Base-by-base conservation (phyloP, 1,140 invertebrate species). In the Drosophila nigrodunni region DNA sequence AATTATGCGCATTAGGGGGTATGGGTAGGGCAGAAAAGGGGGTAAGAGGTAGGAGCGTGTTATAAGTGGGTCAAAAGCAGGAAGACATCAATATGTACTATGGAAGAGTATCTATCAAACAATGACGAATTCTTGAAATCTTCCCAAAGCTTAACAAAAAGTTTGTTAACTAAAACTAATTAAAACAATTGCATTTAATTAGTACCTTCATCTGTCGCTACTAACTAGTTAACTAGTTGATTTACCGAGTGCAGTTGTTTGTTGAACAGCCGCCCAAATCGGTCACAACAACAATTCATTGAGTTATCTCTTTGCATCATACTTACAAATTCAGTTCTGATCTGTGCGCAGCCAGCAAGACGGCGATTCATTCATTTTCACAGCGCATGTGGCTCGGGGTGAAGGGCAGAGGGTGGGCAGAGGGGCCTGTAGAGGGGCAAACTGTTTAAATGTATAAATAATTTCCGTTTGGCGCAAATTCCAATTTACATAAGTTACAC, bases 391-490 rank as follows among this genome's bases (percentile, higher is more conserved):
- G 50, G 34, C 50, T 54, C 15, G 7, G 4, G 39, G 13, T 8
- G 52, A 2, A 18, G 1, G 1, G 10, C n/a, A 15, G 1, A n/a
- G 9, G 13, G 9, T 7, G 49, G 25, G 9, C 30, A 21, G 37
- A 10, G 46, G 13, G 30, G 13, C 18, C 1, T 21, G 18, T 2
- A 2, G 15, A 3, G 47, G 34, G 6, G 35, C 47, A 80, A 58
- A 69, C 65, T 44, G 70, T 83, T 73, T 78, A 74, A 87, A 82
- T 86, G 76, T 87, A 83, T 74, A 87, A 82, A 83, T 87, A 87
- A 80, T 88, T 87, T 88, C 82, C 83, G 83, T 88, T 87, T 87
- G 88, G 73, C 59, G 54, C 47, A 67, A 62, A 80, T 47, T 39
- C 6, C 11, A 74, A 74, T 74, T 74, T 74, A 57, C 72, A 74